Percentiles rank a stretch among this genome's conserved stretches.
Conservation (phyloP, 2,888 invertebrate species). For the Dolomedes plantarius region DNA sequence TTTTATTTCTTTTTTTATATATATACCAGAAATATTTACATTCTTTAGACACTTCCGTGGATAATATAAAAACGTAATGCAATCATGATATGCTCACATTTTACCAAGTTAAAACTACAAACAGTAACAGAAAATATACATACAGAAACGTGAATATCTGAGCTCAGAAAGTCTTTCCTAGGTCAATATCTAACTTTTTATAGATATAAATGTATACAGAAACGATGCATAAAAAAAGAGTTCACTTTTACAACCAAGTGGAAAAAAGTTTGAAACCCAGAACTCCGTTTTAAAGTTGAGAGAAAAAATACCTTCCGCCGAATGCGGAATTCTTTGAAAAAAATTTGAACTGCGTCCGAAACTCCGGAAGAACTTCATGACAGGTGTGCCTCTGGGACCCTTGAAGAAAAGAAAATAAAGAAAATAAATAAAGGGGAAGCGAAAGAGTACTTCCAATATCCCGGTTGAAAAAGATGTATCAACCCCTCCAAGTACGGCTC, state of each 20-base stretch:
- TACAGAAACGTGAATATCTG: too few relatives aligned
- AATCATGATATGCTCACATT: too few relatives aligned
- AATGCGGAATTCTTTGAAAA: constrained; percentile 28
- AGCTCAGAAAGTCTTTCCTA: too few relatives aligned
- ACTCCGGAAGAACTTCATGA: constrained; percentile 32
- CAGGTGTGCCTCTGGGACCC: constrained; percentile 43
- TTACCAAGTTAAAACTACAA: too few relatives aligned
- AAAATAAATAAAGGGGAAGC: too few relatives aligned
- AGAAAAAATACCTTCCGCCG: constrained; percentile 24
- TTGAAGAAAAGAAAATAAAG: constrained; percentile 12
- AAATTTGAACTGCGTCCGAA: constrained; percentile 14
- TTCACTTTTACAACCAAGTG: neutral
- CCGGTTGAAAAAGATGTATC: constrained; percentile 43
- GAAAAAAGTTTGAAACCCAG: neutral
- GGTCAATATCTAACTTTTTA: too few relatives aligned
- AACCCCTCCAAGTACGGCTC: constrained; percentile 22
- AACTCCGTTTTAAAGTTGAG: constrained; percentile 15
- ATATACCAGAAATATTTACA: too few relatives aligned
- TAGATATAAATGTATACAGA: too few relatives aligned
- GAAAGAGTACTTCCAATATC: constrained; percentile 42
- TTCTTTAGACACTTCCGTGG: too few relatives aligned
- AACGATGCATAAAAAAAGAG: constrained; percentile 3
- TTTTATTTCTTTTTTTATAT: too few relatives aligned
- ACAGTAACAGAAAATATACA: too few relatives aligned
- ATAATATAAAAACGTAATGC: too few relatives aligned